These are phyloP conservation scores for Diorhabda carinulata DNA, from an alignment of 1,140 invertebrate genomes.

Conservation along the genomic window DNA sequence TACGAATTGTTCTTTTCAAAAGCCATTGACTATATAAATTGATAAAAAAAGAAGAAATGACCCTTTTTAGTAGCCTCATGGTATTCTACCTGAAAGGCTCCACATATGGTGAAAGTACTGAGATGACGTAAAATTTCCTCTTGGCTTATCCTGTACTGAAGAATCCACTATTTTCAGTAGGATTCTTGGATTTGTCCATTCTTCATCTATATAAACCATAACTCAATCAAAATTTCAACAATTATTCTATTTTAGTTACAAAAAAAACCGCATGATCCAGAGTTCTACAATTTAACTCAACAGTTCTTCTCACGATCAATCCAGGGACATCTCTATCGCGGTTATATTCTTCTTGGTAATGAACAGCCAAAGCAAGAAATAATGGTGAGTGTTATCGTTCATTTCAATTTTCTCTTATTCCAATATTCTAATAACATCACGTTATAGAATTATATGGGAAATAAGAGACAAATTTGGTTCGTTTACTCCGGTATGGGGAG, in stretches of 20 bases:
- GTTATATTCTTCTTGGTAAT: slow-evolving; percentile 52
- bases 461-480: slow-evolving; percentile 54
- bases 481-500: slow-evolving; percentile 69
- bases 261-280: slow-evolving; percentile 48
- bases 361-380: slow-evolving; percentile 37
- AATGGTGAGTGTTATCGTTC: slow-evolving; percentile 29
- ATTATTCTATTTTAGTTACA: slow-evolving; percentile 33
- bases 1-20: too few species aligned
- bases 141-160: too few species aligned
- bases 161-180: too few species aligned
- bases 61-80: too few species aligned
- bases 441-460: slow-evolving; percentile 51
- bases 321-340: slow-evolving; percentile 58
- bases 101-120: too few species aligned
- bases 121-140: too few species aligned
- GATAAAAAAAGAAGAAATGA: too few species aligned
- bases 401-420: not conserved
- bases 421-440: not conserved
- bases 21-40: too few species aligned
- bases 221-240: too few species aligned
- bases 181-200: too few species aligned
- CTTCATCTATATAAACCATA: too few species aligned
- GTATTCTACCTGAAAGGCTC: too few species aligned
- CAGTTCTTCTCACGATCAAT: slow-evolving; percentile 53
- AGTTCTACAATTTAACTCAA: slow-evolving; percentile 55